These are phyloP conservation scores for Macrobrachium nipponense DNA, from an alignment of 1,140 invertebrate species.

Conservation along the genomic window DNA sequence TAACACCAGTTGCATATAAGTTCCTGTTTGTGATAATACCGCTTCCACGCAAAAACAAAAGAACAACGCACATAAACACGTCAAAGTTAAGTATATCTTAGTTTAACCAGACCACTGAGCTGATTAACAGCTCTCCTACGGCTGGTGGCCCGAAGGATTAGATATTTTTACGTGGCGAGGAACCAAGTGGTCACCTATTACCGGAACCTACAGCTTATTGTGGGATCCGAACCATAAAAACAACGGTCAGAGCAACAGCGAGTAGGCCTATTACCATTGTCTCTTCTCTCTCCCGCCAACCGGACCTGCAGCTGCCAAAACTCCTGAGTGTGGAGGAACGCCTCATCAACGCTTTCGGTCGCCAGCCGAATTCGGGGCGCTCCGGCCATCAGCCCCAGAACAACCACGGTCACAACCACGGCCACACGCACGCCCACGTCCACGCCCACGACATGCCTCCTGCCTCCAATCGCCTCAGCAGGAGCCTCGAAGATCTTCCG, in stretches of 20 bases:
- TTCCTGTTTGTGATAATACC: too few species aligned
- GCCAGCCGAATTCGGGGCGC: background rate
- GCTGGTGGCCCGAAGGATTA: too few species aligned
- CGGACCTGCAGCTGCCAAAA: slow-evolving; percentile 35
- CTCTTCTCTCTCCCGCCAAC: background rate
- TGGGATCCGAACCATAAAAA: too few species aligned
- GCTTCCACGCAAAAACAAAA: background rate
- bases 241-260: too few species aligned
- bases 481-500: slow-evolving; percentile 58
- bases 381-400: too few species aligned
- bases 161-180: too few species aligned
- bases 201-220: too few species aligned
- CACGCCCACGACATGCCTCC: background rate
- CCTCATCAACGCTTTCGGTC: slow-evolving; percentile 28
- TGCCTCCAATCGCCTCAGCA: slow-evolving; percentile 44
- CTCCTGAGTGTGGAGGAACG: slow-evolving; percentile 37
- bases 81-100: too few species aligned
- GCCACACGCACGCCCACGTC: background rate
- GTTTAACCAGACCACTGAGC: too few species aligned
- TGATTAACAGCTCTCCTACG: too few species aligned
- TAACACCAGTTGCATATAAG: too few species aligned
- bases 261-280: background rate
- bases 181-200: too few species aligned
- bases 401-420: background rate
- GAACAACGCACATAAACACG: background rate